These are phyloP conservation scores for Phylloscopus whistleri DNA, from an alignment of 2,113 vertebrate species.

Conservation along the genomic window DNA sequence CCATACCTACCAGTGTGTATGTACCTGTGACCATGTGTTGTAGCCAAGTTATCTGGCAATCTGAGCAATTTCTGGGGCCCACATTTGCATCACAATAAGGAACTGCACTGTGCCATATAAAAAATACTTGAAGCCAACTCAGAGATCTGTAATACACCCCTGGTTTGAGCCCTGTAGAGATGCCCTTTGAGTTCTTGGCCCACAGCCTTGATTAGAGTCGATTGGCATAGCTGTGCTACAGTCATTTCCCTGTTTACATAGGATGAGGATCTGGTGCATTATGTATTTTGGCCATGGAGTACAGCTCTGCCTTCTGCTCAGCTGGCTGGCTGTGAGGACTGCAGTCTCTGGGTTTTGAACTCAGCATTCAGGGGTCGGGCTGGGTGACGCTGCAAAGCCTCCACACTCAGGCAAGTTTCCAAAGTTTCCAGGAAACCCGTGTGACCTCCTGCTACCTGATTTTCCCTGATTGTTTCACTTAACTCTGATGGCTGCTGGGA, in stretches of 20 bases:
- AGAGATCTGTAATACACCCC: background rate
- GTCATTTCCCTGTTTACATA: constrained; percentile 30
- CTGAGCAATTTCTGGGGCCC: background rate
- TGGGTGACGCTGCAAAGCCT: background rate
- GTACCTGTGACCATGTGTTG: background rate
- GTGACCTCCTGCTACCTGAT: constrained; percentile 18
- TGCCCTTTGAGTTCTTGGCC: constrained; percentile 30
- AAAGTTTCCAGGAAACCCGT: background rate
- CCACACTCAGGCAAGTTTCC: background rate
- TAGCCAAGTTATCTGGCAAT: background rate
- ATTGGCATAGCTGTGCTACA: background rate
- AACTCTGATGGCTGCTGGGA: background rate
- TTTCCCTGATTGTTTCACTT: constrained; percentile 5
- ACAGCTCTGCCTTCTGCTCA: constrained; percentile 33
- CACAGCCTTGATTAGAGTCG: background rate
- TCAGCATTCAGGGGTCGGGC: background rate
- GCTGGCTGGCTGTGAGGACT: background rate
- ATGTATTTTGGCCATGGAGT: constrained; percentile 36
- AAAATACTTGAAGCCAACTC: background rate
- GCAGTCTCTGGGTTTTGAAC: background rate
- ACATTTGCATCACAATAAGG: background rate
- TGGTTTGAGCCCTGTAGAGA: background rate
- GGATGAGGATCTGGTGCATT: constrained; percentile 37
- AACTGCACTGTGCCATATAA: background rate
- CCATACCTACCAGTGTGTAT: too few species aligned